Evolutionary conservation across 2,888 invertebrate genomes (phyloP).

Genomic region (Hedychridium roseum): DNA sequence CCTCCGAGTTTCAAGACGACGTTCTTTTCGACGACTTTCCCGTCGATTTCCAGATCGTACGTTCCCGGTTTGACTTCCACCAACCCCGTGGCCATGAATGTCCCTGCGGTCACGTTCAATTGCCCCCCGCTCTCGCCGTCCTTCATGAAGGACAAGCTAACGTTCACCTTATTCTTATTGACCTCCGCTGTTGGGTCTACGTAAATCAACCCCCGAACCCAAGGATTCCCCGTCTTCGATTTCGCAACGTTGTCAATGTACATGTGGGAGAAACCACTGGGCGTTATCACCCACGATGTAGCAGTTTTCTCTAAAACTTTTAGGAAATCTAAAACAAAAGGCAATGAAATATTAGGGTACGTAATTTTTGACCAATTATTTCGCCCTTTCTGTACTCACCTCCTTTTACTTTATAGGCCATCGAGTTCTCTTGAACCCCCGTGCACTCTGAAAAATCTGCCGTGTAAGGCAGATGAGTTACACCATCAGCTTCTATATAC

Average conservation of each 20-base stretch:
- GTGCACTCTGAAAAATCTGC: slow-evolving; percentile 33
- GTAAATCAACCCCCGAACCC: slow-evolving; percentile 57
- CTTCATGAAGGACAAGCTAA: slow-evolving; percentile 5
- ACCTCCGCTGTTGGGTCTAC: slow-evolving; percentile 15
- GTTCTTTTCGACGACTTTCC: slow-evolving; percentile 49
- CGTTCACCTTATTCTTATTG: background rate
- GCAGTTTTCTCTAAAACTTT: too few species aligned
- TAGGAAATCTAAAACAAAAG: too few species aligned
- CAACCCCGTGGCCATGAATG: slow-evolving; percentile 30
- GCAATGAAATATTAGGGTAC: too few species aligned
- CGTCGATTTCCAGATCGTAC: slow-evolving; percentile 62
- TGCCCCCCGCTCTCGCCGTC: background rate
- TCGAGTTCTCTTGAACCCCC: too few species aligned
- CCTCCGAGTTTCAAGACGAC: slow-evolving; percentile 70
- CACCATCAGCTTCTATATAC: slow-evolving; percentile 18
- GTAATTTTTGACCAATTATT: too few species aligned
- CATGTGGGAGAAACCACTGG: background rate
- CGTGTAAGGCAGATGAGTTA: slow-evolving; percentile 11
- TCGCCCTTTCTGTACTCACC: background rate
- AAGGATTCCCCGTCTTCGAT: slow-evolving; percentile 53
- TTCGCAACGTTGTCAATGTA: slow-evolving; percentile 51
- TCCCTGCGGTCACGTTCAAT: too few species aligned
- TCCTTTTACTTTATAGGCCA: background rate
- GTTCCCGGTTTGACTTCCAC: slow-evolving; percentile 56
- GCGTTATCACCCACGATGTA: slow-evolving; percentile 32